These are phyloP conservation scores for Calyptomena viridis DNA, from an alignment of 2,113 vertebrate genomes.

Conservation along the genomic window DNA sequence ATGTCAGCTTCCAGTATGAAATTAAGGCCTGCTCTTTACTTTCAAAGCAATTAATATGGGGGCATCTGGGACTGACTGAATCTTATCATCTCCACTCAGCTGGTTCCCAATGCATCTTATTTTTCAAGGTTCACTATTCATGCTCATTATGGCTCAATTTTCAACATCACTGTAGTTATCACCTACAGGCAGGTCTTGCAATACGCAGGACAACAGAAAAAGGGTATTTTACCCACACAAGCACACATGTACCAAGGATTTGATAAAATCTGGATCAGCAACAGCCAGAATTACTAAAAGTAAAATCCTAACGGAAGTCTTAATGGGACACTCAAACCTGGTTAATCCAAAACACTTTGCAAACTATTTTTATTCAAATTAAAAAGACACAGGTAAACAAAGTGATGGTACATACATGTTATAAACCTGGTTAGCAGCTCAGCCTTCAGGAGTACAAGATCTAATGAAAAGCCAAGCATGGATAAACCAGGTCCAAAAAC, in stretches of 20 bases:
- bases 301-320: slow-evolving; percentile 42
- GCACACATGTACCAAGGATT: neutral
- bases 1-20: neutral
- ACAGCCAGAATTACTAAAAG: slow-evolving; percentile 19
- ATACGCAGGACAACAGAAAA: neutral
- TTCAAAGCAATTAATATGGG: neutral
- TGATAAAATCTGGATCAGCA: neutral
- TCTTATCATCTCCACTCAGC: neutral
- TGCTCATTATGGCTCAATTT: neutral
- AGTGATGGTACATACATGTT: slow-evolving; percentile 78
- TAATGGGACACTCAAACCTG: slow-evolving; percentile 71
- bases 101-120: neutral
- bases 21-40: slow-evolving; percentile 22
- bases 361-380: slow-evolving; percentile 85
- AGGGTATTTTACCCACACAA: neutral
- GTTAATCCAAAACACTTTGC: slow-evolving; percentile 80
- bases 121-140: neutral
- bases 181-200: neutral
- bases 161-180: neutral
- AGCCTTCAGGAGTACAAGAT: slow-evolving; percentile 70
- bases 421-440: slow-evolving; percentile 74
- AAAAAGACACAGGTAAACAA: slow-evolving; percentile 81
- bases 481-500: slow-evolving; percentile 76
- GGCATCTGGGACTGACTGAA: neutral
- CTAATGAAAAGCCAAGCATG: slow-evolving; percentile 73